Base-by-base conservation (phyloP, 2,888 invertebrate species). In the Tipula lateralis region DNA sequence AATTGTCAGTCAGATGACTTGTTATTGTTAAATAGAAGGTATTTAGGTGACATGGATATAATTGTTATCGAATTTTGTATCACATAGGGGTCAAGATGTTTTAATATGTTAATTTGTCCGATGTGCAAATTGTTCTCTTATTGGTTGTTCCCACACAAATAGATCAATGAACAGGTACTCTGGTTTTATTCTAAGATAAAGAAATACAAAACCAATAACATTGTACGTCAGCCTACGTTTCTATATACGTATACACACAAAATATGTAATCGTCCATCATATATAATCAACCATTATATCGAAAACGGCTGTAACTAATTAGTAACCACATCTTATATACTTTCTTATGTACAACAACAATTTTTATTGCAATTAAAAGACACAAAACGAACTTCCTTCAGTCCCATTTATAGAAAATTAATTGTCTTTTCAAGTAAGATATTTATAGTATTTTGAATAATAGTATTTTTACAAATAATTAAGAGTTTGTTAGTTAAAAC, bases 321-420 rank as follows among this genome's bases (percentile, higher is more conserved):
- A 44, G n/a, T n/a, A 44, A 44, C n/a, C 66, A 66, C 24, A 66
- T 0, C 3, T 24, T 66, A 66, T 66, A 12, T 66, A 66, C 66
- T 66, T 66, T 66, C 66, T 66, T 66, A 66, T 66, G 24, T 66
- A 66, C 9, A 44, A 36, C 36, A 44, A 44, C n/a, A 44, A 44
- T 44, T n/a, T 66, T 66, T 66, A 66, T 66, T 66, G 66, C 66
- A 66, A 66, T 13, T 66, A 66, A 66, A 66, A 19, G 66, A 66
- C 66, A 66, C 66, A 66, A 19, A 66, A 66, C 66, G 24, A 50
- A 66, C 66, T 66, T 66, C 66, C 66, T 66, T 66, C 66, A 24
- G 24, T 66, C 66, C 66, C 66, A 66, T 24, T 66, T 66, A 66
- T 24, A 24, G 66, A 24, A 24, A 66, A 66, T 66, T 24, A 66